Conservation (phyloP, 2,888 invertebrate species). For the Chrysina gloriosa region DNA sequence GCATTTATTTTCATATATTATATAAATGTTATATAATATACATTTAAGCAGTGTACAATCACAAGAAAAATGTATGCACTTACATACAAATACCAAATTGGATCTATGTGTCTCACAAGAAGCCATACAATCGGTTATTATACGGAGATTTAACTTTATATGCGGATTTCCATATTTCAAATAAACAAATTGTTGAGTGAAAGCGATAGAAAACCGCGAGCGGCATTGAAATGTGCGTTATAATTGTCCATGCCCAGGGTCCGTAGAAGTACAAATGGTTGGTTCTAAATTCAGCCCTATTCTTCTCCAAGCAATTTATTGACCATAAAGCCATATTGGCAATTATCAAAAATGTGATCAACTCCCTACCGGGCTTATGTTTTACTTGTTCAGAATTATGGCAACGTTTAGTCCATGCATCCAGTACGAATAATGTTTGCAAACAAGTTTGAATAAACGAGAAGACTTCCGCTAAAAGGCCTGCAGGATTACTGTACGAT, state of each 20-base stretch:
- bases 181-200: slow-evolving; percentile 91
- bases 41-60: neutral
- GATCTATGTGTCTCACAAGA: neutral
- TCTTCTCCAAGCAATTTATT: slow-evolving; percentile 86
- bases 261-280: slow-evolving; percentile 86
- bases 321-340: slow-evolving; percentile 89
- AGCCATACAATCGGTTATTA: slow-evolving; percentile 9
- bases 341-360: slow-evolving; percentile 84
- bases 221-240: slow-evolving; percentile 90
- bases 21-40: slow-evolving; percentile 1
- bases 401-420: slow-evolving; percentile 81
- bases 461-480: slow-evolving; percentile 78
- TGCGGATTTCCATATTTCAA: slow-evolving; percentile 92
- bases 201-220: slow-evolving; percentile 91
- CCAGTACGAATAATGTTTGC: slow-evolving; percentile 83
- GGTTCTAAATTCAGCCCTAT: slow-evolving; percentile 84
- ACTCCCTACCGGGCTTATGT: slow-evolving; percentile 84
- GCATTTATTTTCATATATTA: neutral
- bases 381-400: slow-evolving; percentile 76
- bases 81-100: neutral
- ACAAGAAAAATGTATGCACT: neutral
- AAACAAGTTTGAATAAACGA: slow-evolving; percentile 83
- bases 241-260: slow-evolving; percentile 91
- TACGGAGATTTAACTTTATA: slow-evolving; percentile 75
- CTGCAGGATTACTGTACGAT: slow-evolving; percentile 63